Evolutionary conservation across 2,113 vertebrate genomes (phyloP).

Genomic region (Nothocercus nigrocapillus): DNA sequence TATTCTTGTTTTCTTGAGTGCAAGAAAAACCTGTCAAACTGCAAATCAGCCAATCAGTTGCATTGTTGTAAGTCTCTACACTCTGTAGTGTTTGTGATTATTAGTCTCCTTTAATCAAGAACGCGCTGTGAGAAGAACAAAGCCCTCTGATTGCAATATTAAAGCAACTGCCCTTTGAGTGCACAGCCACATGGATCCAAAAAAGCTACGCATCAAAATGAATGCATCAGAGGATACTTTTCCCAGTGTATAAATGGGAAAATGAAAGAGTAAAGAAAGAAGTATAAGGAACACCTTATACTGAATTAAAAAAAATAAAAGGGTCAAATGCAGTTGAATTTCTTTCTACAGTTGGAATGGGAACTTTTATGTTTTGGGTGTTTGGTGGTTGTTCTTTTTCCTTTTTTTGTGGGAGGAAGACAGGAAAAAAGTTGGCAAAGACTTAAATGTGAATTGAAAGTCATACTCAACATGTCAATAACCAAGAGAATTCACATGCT

Average conservation of each 20-base stretch:
- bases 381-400: not conserved
- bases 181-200: not conserved
- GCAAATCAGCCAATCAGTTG: constrained; percentile 42
- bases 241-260: not conserved
- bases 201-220: not conserved
- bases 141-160: constrained; percentile 6
- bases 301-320: not conserved
- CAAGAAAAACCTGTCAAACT: constrained; percentile 45
- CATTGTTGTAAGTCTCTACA: not conserved
- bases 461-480: not conserved
- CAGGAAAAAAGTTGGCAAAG: not conserved
- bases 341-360: not conserved
- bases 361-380: not conserved
- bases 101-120: constrained; percentile 60
- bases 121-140: constrained; percentile 7
- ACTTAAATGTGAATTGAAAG: not conserved
- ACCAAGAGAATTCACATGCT: not conserved
- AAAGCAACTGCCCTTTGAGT: not conserved
- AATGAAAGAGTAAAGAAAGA: not conserved
- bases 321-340: accelerated
- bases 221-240: not conserved
- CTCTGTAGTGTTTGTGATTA: not conserved
- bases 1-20: not conserved
- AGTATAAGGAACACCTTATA: not conserved
- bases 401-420: not conserved